These are phyloP conservation scores for Parotocinclus haroldoi DNA, from an alignment of 2,797 vertebrate genomes.

Conservation along the genomic window DNA sequence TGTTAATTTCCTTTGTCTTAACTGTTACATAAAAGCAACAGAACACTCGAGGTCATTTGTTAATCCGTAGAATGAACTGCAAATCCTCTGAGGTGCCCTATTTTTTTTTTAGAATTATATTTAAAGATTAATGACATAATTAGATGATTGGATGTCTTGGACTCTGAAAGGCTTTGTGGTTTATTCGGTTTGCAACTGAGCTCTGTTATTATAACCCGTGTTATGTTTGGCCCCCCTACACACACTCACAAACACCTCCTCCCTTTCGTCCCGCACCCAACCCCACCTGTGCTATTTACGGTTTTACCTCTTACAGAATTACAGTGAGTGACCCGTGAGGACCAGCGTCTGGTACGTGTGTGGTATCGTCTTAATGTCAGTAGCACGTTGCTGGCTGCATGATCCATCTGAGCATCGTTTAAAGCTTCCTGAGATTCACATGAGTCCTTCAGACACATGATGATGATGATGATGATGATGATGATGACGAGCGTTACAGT, in stretches of 20 bases:
- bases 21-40: too few relatives aligned
- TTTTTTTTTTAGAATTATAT: too few relatives aligned
- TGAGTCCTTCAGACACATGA: not conserved
- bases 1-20: too few relatives aligned
- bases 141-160: too few relatives aligned
- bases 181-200: constrained; percentile 18
- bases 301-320: constrained; percentile 93
- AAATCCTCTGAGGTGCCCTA: constrained; percentile 30
- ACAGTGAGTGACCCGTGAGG: constrained; percentile 99
- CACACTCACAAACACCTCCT: too few relatives aligned
- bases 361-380: constrained; percentile 49
- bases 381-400: constrained; percentile 30
- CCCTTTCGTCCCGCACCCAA: constrained; percentile 61
- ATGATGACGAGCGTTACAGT: too few relatives aligned
- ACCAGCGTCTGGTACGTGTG: constrained; percentile 91
- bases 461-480: too few relatives aligned
- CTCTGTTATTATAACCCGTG: constrained; percentile 56
- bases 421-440: constrained; percentile 5
- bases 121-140: too few relatives aligned
- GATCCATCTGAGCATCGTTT: constrained; percentile 25
- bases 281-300: too few relatives aligned
- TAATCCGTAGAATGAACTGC: constrained; percentile 21
- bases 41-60: too few relatives aligned
- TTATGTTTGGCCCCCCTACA: constrained; percentile 40
- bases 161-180: constrained; percentile 27